Evolutionary conservation across 2,797 vertebrate genomes (phyloP), one percentile per base, ranked within the genome.

Genomic region (Denticeps clupeoides): DNA sequence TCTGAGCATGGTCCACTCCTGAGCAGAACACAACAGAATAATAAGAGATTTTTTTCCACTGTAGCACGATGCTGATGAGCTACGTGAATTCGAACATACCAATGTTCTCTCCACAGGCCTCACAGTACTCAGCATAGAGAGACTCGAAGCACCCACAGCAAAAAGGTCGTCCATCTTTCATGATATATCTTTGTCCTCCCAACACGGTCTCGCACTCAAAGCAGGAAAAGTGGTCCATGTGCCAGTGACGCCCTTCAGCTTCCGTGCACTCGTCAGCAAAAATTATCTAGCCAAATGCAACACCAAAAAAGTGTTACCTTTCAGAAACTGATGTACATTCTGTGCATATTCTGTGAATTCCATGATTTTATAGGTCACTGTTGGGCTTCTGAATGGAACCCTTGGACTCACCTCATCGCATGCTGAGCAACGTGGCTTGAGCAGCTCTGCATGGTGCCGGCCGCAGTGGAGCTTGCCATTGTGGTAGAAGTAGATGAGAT

Each of bases 1-100:
- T 97, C 78, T 97, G 94, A 10, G 93, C 93, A 0, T 97, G 91
- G 71, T 98, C 94, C 13, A 98, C 91, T 49, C 94, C 94, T 98
- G 49, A 38, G 51, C 6, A 44, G 59, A 18, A 27, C 51, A 40
- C 2, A 18, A 19, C 18, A 2, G 2, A 19, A 19, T 18, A 18
- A 19, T 19, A 19, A 19, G 18, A 19, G 2, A 18, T 19, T 19
- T 18, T 3, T n/a, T n/a, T n/a, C n/a, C n/a, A n/a, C n/a, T n/a
- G n/a, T n/a, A n/a, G n/a, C n/a, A n/a, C n/a, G n/a, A n/a, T n/a
- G n/a, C n/a, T n/a, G n/a, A n/a, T n/a, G n/a, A n/a, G n/a, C n/a
- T n/a, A n/a, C n/a, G n/a, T n/a, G n/a, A n/a, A n/a, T n/a, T n/a
- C n/a, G n/a, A n/a, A n/a, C 82, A 71, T 60, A 94, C 93, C 93